Evolutionary conservation across 1,140 invertebrate genomes (phyloP), one percentile per base, ranked within the genome.

Genomic region (Camponotus pennsylvanicus): DNA sequence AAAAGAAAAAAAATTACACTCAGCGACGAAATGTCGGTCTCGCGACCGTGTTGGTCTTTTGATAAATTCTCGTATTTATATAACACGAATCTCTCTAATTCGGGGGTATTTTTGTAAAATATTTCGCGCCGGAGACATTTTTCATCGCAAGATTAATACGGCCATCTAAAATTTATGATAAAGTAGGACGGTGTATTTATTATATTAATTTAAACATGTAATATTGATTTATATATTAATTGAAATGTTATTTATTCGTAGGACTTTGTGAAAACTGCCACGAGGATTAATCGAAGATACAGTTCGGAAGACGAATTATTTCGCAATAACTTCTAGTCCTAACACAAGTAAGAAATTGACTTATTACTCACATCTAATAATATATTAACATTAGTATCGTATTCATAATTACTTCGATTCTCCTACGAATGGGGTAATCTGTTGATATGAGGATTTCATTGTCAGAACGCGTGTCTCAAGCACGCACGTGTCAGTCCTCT

Each of bases 1-100:
- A 42, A 13, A 42, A 79, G 37, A 49, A 37, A 49, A 82, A 57
- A 45, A 61, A 73, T 45, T 73, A 37, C 18, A 13, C 21, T 18
- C 13, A 11, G 15, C 49, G 15, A 52, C 15, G 15, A 52, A 18
- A 52, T 52, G 15, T 52, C 15, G 15, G 15, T 52, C 9, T 45
- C 11, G 9, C 8, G 42, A 9, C 42, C 11, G 3, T 13, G 42
- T 45, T 45, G 42, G 9, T 11, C 8, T 11, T 45, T 45, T 2
- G 9, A 8, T 13, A 13, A 45, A 45, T 45, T 45, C 11, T 45
- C 11, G 40, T 42, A 8, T 45, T 45, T 45, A 13, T 45, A 45
- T 45, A 45, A 45, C 42, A 45, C 8, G 27, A 27, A 27, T 27
- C 27, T 27, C 27, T 27, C 42, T 45, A 45, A 9, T 3, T 45